Conservation (phyloP, 2,797 vertebrate species). For the Chelon auratus region DNA sequence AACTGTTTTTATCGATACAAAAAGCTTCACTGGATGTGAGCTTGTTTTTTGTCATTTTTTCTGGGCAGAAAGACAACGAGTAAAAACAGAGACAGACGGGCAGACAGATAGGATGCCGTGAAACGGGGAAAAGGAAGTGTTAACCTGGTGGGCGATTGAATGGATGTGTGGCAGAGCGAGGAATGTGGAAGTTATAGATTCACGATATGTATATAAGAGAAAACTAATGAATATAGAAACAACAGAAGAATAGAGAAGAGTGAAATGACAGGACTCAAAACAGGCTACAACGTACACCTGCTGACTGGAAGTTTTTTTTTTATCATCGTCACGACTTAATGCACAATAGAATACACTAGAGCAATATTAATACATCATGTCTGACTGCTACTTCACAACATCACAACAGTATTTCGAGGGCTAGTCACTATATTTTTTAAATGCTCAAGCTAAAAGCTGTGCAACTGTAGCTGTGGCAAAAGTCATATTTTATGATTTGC, state of each 20-base stretch:
- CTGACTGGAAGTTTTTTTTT: too few relatives aligned
- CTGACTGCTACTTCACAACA: neutral
- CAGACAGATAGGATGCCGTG: conserved; percentile 10
- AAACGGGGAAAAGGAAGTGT: neutral
- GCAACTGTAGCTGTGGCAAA: neutral
- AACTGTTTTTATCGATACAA: conserved; percentile 4
- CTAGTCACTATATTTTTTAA: neutral
- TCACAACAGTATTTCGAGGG: conserved; percentile 8
- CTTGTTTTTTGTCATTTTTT: neutral
- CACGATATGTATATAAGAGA: conserved; percentile 26
- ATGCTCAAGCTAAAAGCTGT: neutral
- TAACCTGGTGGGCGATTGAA: conserved; percentile 11
- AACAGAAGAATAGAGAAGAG: conserved; percentile 36
- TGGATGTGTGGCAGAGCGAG: conserved; percentile 30
- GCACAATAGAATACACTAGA: conserved; percentile 3
- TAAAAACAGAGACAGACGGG: conserved; percentile 6
- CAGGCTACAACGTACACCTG: too few relatives aligned
- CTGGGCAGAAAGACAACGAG: conserved; percentile 1
- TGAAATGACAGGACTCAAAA: conserved; percentile 36
- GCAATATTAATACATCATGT: conserved; percentile 9
- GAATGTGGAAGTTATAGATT: conserved; percentile 30
- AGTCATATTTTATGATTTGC: conserved; percentile 3
- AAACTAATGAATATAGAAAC: conserved; percentile 35
- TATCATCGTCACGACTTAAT: neutral
- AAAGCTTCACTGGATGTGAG: neutral